Base-by-base conservation (phyloP, 2,888 invertebrate species). In the Trichopoda pennipes region DNA sequence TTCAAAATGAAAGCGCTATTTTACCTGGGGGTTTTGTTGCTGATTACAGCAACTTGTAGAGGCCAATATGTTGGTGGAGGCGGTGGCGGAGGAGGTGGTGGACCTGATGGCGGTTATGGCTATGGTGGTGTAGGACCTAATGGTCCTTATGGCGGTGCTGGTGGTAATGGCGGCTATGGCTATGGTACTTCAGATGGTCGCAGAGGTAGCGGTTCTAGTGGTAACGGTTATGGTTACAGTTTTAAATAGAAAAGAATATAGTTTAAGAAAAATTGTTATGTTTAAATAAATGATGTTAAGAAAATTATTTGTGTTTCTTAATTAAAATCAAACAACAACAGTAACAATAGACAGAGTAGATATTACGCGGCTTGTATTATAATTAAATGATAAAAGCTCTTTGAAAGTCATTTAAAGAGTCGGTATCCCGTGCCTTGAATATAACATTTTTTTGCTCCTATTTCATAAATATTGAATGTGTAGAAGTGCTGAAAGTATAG, bases 91-190 rank as follows among this genome's bases (percentile, higher is more conserved):
- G 81, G 82, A 1, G 81, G 75, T 8, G 83, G 81, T 2, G 69
- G 70, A 21, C 63, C 74, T 10, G 69, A 60, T 9, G 80, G 73
- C 6, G 80, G 85, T 28, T 82, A 66, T 53, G 84, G 84, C 9
- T 78, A 75, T 56, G 84, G 72, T 2, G 84, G 83, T 23, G 79
- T 75, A 28, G 83, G 79, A 17, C 61, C 80, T 10, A 72, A 80
- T 51, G 81, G 83, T n/a, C 61, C 68, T 0, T 83, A 81, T 61
- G 84, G 84, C 7, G 78, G 81, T 21, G 63, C 83, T 42, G 83
- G 84, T n/a, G 83, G 84, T 19, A 83, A 83, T 51, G 84, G 84
- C 23, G 83, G 81, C 42, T 84, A 66, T 60, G 80, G 81, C 16
- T 76, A 76, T 56, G 70, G 17, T 10, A 14, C 70, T 16, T 80